These are phyloP conservation scores for Sylvietta virens DNA, from an alignment of 2,113 vertebrate genomes.

Conservation along the genomic window DNA sequence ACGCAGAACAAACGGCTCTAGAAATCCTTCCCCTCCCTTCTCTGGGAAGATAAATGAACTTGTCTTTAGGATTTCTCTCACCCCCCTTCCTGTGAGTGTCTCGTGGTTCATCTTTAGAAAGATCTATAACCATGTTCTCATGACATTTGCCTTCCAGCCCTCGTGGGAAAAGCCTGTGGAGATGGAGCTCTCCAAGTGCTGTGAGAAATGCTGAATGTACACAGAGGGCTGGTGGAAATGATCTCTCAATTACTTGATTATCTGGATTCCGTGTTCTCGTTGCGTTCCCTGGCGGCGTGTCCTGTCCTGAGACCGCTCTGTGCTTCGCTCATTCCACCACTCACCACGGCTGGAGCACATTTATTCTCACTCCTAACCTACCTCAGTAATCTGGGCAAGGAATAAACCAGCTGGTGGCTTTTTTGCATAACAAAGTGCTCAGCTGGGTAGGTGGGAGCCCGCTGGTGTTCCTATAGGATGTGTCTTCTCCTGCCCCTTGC, in stretches of 20 bases:
- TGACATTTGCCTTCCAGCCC: slow-evolving; percentile 26
- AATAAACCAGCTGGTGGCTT: background rate
- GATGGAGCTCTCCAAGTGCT: background rate
- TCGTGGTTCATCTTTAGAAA: background rate
- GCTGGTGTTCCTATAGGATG: fast-evolving
- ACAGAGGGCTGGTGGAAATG: background rate
- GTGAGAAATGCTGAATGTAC: background rate
- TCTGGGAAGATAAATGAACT: background rate
- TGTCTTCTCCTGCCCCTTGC: background rate
- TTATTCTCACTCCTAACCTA: background rate
- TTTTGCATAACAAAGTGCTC: background rate
- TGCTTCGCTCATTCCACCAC: fast-evolving
- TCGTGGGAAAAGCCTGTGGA: background rate
- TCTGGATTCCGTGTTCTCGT: background rate
- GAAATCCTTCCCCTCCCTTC: background rate
- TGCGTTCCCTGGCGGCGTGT: background rate
- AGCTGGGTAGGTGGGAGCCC: background rate
- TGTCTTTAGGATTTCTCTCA: background rate
- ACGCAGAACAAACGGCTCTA: background rate
- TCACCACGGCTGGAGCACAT: background rate
- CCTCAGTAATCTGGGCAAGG: background rate
- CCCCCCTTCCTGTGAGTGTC: fast-evolving
- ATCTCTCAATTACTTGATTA: background rate
- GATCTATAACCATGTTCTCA: background rate
- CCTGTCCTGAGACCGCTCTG: background rate